Base-by-base conservation (phyloP, 1,140 invertebrate species). In the Pogonomyrmex californicus region DNA sequence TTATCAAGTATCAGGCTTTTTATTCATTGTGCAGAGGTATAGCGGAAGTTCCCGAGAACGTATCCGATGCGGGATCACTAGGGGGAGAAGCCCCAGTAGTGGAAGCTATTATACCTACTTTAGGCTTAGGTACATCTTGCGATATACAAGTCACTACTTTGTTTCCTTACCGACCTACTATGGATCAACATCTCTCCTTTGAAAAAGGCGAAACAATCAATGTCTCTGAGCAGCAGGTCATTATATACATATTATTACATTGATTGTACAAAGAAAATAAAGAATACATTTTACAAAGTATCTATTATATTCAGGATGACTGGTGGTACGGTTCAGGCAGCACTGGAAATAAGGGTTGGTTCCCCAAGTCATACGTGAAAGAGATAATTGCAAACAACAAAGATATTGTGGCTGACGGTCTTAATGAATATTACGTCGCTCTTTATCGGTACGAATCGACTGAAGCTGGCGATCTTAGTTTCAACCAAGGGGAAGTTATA, bases 401-500 rank as follows among this genome's bases (percentile, higher is more conserved):
- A 88, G 85, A 86, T n/a, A 63, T 76, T n/a, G 71, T 83, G 14
- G 68, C 49, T 12, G 83, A 92, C 10, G 91, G 92, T 75, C 86
- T 94, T 68, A 92, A 93, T 90, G 97, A 98, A 92, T 98, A 98
- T 95, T 99, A 98, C 94, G 96, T 98, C 70, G 97, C 98, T 56
- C 96, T 97, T 66, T 98, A 98, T 94, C 97, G 97, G 30, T 98
- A 98, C 94, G 96, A 97, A 60, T 99, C 99, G 0, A 95, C 96
- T 12, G 99, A 99, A 95, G 95, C 97, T 0, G 99, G 98, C 9
- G 99, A 99, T 96, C 95, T 99, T 49, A 97, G 96, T 65, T 99
- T 99, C 94, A 97, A 98, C 90, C 98, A 97, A 78, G 99, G 99
- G 1, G 99, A 99, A 94, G 96, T 98, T 81, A 98, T 99, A 76